phyloP scores from a whole-genome alignment of 2,888 invertebrate genomes.

The Idaea aversata region DNA sequence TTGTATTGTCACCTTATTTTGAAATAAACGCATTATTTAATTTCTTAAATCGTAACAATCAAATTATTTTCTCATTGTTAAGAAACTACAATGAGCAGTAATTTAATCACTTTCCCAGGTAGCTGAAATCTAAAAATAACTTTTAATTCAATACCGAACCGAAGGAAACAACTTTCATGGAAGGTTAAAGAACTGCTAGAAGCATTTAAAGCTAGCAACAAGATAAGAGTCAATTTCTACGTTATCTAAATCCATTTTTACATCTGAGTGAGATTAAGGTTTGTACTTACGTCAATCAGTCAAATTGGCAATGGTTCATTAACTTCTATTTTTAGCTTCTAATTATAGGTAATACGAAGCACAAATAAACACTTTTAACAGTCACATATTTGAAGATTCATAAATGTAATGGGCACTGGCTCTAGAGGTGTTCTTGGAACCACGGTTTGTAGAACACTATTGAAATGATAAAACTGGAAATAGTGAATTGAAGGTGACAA shows the following conservation, averaged over 20 bases:
- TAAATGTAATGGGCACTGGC: constrained; percentile 16
- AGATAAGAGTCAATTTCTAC: neutral
- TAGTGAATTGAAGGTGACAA: constrained; percentile 48
- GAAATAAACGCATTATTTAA: neutral
- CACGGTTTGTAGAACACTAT: constrained; percentile 24
- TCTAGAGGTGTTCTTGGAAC: constrained; percentile 18
- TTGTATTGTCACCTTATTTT: neutral
- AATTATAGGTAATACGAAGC: constrained; percentile 9
- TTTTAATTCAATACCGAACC: neutral
- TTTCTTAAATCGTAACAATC: too few relatives aligned
- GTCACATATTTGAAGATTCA: constrained; percentile 33
- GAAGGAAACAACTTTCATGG: neutral
- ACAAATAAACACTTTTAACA: constrained; percentile 29
- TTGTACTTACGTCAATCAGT: constrained; percentile 19
- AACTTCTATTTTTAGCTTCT: constrained; percentile 12
- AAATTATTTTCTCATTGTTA: neutral
- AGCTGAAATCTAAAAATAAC: constrained; percentile 12
- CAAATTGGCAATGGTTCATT: constrained; percentile 12
- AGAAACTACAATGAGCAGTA: constrained; percentile 11
- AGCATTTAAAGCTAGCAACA: neutral
- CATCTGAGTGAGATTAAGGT: constrained; percentile 8
- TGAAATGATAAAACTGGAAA: constrained; percentile 20
- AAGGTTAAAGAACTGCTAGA: neutral
- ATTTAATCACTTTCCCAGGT: constrained; percentile 12
- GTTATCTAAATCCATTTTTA: neutral